phyloP scores from a whole-genome alignment of 1,140 invertebrate genomes.

The Aphidius gifuensis region DNA sequence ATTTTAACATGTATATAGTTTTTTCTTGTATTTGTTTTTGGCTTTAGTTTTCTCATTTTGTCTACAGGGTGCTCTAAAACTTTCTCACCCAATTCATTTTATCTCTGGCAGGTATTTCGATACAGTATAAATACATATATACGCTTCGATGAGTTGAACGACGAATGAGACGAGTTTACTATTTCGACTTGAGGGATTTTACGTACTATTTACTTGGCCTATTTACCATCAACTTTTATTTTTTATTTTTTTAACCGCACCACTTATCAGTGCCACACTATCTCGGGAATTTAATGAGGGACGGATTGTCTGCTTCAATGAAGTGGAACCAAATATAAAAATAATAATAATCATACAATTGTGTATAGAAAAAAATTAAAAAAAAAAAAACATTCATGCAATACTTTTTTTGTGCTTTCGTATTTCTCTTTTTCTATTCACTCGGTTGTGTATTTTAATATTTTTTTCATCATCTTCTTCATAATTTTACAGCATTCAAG shows the following conservation, averaged over 20 bases:
- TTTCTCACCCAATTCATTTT: too few relatives aligned
- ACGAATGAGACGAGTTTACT: not conserved
- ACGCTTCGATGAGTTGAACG: not conserved
- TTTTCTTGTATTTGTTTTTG: too few relatives aligned
- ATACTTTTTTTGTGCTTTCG: too few relatives aligned
- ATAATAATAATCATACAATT: too few relatives aligned
- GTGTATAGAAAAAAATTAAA: too few relatives aligned
- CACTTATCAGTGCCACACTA: not conserved
- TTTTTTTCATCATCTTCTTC: not conserved
- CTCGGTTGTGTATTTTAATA: too few relatives aligned
- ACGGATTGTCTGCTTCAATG: not conserved
- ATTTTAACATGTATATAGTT: too few relatives aligned
- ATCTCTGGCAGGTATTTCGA: not conserved
- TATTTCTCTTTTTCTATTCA: not conserved
- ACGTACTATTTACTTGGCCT: constrained; percentile 9
- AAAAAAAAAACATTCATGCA: too few relatives aligned
- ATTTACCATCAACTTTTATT: not conserved
- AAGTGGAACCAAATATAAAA: too few relatives aligned
- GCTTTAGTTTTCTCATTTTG: too few relatives aligned
- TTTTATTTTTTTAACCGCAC: constrained; percentile 6
- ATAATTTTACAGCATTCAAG: not conserved
- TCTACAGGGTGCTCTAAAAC: not conserved
- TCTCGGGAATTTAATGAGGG: not conserved
- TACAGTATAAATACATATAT: not conserved
- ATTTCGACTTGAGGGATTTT: constrained; percentile 1